A percentile compares a stretch with the other conserved stretches of the same genome.
Evolutionary conservation across 2,113 vertebrate species (phyloP).

Genomic region (Zootoca vivipara): DNA sequence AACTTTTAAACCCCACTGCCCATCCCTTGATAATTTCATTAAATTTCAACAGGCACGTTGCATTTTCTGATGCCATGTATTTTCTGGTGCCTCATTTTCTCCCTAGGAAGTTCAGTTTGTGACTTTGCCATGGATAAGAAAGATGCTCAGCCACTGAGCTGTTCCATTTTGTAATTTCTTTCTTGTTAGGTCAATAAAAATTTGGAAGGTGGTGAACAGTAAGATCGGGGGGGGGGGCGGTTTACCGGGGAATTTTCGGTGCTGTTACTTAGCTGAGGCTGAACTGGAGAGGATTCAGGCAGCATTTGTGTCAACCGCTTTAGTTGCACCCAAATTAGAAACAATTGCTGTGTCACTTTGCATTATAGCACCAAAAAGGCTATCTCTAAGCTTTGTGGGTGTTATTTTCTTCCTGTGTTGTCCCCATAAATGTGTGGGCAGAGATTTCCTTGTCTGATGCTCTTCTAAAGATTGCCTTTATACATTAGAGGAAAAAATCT

Average conservation of each 20-base stretch:
- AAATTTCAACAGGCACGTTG: slow-evolving; percentile 28
- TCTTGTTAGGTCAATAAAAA: background rate
- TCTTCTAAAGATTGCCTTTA: background rate
- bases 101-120: slow-evolving; percentile 46
- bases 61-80: no score
- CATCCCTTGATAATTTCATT: no score
- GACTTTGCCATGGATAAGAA: slow-evolving; percentile 32
- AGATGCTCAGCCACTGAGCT: slow-evolving; percentile 6
- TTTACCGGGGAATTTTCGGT: background rate
- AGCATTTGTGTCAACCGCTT: background rate
- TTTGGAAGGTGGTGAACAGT: slow-evolving; percentile 28
- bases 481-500: background rate
- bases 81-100: slow-evolving; percentile 19
- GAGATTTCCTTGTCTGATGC: background rate
- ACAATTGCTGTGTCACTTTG: background rate
- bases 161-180: slow-evolving; percentile 13
- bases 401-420: background rate
- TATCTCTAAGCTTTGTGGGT: background rate
- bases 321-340: background rate
- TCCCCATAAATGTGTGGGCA: background rate
- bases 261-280: background rate
- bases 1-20: slow-evolving; percentile 22
- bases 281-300: background rate
- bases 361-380: background rate
- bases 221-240: slow-evolving; percentile 34